Conservation (phyloP, 1,140 invertebrate genomes). For the Sarcophaga bullata region DNA sequence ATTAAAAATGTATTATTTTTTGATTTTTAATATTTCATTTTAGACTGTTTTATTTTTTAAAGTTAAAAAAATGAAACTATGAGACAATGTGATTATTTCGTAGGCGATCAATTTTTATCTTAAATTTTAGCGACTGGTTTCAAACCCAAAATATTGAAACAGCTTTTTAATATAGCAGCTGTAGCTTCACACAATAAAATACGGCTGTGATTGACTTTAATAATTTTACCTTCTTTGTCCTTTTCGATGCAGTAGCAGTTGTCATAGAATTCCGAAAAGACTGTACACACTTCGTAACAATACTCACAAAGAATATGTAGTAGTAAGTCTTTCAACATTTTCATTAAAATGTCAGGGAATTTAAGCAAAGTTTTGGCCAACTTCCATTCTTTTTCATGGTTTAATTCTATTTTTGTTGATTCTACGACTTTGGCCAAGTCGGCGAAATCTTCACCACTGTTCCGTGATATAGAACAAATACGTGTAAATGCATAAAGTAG, state of each 20-base stretch:
- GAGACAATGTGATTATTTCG: constrained; percentile 9
- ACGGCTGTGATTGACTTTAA: constrained; percentile 86
- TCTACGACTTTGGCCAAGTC: constrained; percentile 69
- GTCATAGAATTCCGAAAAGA: constrained; percentile 98
- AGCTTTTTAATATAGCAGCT: constrained; percentile 85
- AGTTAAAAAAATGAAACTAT: background rate
- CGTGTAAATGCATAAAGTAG: constrained; percentile 95
- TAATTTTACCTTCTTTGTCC: constrained; percentile 77
- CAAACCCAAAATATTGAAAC: constrained; percentile 92
- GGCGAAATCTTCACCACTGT: constrained; percentile 73
- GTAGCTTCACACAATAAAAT: constrained; percentile 94
- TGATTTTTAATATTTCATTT: constrained; percentile 4
- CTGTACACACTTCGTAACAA: constrained; percentile 92
- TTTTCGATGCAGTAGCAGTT: constrained; percentile 98
- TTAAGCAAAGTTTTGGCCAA: constrained; percentile 87
- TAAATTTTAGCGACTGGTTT: constrained; percentile 92
- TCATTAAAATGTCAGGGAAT: constrained; percentile 89
- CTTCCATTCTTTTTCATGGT: constrained; percentile 95
- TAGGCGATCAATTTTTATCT: background rate
- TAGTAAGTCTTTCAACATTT: constrained; percentile 85
- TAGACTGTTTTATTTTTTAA: background rate
- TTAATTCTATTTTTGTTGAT: constrained; percentile 71
- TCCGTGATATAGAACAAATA: constrained; percentile 91
- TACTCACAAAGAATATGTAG: constrained; percentile 95
- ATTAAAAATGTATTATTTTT: no score